phyloP scores from a whole-genome alignment of 2,888 invertebrate genomes.

The Cheilosia scutellata region DNA sequence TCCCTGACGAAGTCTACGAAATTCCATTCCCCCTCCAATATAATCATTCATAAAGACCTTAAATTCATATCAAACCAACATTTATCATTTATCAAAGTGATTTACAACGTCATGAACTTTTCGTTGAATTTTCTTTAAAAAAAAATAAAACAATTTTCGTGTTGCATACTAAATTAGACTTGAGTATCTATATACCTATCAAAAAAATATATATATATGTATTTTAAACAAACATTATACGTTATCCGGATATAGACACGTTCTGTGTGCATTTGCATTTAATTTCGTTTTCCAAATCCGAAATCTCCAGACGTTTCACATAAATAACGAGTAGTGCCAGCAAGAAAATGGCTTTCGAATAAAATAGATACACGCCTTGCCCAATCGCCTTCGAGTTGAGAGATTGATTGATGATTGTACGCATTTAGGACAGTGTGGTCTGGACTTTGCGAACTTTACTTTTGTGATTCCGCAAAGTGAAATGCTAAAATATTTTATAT shows the following conservation, averaged over 20 bases:
- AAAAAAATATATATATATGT: neutral
- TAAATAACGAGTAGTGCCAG: conserved; percentile 33
- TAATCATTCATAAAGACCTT: conserved; percentile 61
- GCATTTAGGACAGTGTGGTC: neutral
- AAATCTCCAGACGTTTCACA: conserved; percentile 49
- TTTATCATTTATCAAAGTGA: conserved; percentile 69
- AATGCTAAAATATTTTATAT: conserved; percentile 65
- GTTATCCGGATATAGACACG: conserved; percentile 53
- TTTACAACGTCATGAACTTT: conserved; percentile 53
- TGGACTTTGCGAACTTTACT: conserved; percentile 8
- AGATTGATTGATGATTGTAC: conserved; percentile 60
- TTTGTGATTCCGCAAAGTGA: conserved; percentile 44
- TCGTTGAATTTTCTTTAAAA: conserved; percentile 21
- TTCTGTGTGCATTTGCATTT: conserved; percentile 64
- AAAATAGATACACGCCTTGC: conserved; percentile 37
- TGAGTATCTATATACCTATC: neutral
- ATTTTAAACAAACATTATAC: neutral
- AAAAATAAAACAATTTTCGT: conserved; percentile 16
- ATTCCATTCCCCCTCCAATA: conserved; percentile 23
- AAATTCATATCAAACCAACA: conserved; percentile 55
- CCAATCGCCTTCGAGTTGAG: conserved; percentile 54
- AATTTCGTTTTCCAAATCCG: conserved; percentile 47
- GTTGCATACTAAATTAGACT: conserved; percentile 68
- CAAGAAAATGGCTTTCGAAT: conserved; percentile 17
- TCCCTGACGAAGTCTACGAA: neutral